Base-by-base conservation (phyloP, 2,113 vertebrate species). In the Lophura nycthemera region DNA sequence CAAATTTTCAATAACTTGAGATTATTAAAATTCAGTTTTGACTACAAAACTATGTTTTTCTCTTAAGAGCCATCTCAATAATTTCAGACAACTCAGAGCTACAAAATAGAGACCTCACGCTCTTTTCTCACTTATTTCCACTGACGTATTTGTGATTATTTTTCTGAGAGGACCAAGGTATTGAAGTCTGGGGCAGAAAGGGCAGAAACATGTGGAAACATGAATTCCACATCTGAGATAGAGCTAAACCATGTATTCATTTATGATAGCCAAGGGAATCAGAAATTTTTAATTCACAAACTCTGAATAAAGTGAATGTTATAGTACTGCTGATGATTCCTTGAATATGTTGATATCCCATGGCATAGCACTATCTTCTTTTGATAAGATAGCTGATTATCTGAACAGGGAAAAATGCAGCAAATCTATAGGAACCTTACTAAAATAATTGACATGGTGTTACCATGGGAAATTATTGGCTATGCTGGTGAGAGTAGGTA, bases 391-490 rank as follows among this genome's bases (percentile, higher is more conserved):
- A 90, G 34, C 12, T 5, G 6, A 84, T 72, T 90, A 88, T 83
- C 52, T 86, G 54, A 64, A 60, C 38, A 54, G 34, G 25, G 47
- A 83, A 92, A 30, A 88, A 88, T 45, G 8, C 30, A 89, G 34
- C 54, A 65, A 67, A 83, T 90, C 83, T 71, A n/a, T 66, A 36
- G 38, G 69, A 91, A 83, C 45, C 50, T 91, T 72, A 83, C 29
- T 83, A 85, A 92, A 92, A 89, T 78, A 85, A n/a, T 36, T 87
- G 42, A 77, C 2, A 0, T 61, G 61, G 76, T 83, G 57, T 84
- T 73, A 90, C 69, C 32, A 86, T 18, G 52, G 86, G 86, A 93
- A 92, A 92, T 67, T 7, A 93, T 86, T 60, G 64, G 50, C 80
- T 88, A 86, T 42, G 14, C 15, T 77, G 34, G 32, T 81, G 80